A percentile compares a stretch with the other conserved stretches of the same genome.
phyloP scores from a whole-genome alignment of 2,797 vertebrate genomes.

The Manis javanica region DNA sequence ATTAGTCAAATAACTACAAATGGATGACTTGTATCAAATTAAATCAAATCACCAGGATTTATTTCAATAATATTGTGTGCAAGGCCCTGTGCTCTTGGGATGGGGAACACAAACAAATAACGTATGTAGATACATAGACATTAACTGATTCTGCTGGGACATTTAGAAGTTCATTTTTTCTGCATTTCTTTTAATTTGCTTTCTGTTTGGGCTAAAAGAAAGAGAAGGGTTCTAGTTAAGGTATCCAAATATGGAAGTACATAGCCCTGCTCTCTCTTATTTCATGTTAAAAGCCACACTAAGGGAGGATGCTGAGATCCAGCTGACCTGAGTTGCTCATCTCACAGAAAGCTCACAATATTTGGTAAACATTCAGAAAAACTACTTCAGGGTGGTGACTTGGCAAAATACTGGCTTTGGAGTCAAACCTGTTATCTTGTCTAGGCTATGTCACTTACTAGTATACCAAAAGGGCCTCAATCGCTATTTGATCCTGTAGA shows the following conservation, averaged over 20 bases:
- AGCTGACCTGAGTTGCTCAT: conserved; percentile 2
- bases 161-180: conserved; percentile 28
- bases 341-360: conserved; percentile 13
- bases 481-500: not conserved
- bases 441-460: not conserved
- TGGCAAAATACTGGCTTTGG: conserved; percentile 22
- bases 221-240: not conserved
- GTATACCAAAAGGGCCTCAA: not conserved
- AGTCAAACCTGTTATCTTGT: not conserved
- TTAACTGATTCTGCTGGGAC: not conserved
- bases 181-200: conserved; percentile 6
- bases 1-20: conserved; percentile 46
- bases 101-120: not conserved
- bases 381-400: not conserved
- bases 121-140: not conserved
- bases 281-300: conserved; percentile 23
- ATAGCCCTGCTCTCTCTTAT: not conserved
- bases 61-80: not conserved
- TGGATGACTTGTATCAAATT: not conserved
- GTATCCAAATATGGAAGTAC: not conserved
- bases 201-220: conserved; percentile 28
- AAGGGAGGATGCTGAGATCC: conserved; percentile 8
- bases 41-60: conserved; percentile 8
- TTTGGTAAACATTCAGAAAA: conserved; percentile 22
- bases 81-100: not conserved